phyloP scores from a whole-genome alignment of 1,140 invertebrate genomes.

The Eurosta solidaginis region DNA sequence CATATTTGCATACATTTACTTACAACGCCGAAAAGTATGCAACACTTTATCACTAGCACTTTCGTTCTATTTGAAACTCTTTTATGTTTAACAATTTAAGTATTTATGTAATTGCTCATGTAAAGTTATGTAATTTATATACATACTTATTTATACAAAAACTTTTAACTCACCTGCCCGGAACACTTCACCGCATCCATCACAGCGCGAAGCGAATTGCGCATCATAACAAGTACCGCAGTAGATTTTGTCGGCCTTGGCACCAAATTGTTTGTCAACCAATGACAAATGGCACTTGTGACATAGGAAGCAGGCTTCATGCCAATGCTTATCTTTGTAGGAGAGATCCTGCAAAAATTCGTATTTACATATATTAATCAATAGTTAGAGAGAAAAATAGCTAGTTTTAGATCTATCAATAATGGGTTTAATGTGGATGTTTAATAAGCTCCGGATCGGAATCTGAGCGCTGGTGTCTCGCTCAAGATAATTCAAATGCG shows the following conservation, averaged over 20 bases:
- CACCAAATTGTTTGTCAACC: constrained; percentile 99
- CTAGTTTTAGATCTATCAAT: constrained; percentile 32
- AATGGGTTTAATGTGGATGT: too few relatives aligned
- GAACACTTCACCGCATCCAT: constrained; percentile 98
- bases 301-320: constrained; percentile 98
- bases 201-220: constrained; percentile 97
- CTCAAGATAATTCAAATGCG: too few relatives aligned
- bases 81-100: not conserved
- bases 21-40: not conserved
- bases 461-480: too few relatives aligned
- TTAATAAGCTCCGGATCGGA: too few relatives aligned
- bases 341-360: constrained; percentile 86
- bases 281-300: constrained; percentile 95
- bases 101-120: not conserved
- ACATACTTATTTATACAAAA: too few relatives aligned
- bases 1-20: too few relatives aligned
- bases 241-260: constrained; percentile 96
- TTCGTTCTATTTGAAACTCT: not conserved
- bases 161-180: constrained; percentile 83
- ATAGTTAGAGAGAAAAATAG: not conserved
- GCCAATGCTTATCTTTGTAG: constrained; percentile 99
- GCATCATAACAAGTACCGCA: constrained; percentile 99
- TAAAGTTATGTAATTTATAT: not conserved
- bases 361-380: not conserved
- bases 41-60: not conserved